Percentiles rank a stretch among this genome's conserved stretches.
phyloP scores from a whole-genome alignment of 1,140 invertebrate genomes.

The Drosophila pallidifrons region DNA sequence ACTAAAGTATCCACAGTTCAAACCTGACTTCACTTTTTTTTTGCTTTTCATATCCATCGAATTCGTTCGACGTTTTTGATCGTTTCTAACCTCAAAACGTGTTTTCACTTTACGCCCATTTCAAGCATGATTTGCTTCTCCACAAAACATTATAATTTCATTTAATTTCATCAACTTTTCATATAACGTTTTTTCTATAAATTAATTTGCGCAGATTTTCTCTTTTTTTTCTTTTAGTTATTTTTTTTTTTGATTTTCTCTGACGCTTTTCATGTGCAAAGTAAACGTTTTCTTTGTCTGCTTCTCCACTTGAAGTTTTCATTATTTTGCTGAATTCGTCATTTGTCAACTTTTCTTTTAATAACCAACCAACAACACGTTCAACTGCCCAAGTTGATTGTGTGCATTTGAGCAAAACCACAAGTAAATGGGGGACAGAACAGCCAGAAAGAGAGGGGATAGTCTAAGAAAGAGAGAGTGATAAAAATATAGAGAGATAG shows the following conservation, averaged over 20 bases:
- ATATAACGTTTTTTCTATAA: conserved; percentile 29
- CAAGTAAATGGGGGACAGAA: conserved; percentile 16
- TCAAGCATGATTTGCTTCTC: conserved; percentile 53
- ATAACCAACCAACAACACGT: conserved; percentile 39
- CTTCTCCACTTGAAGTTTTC: conserved; percentile 36
- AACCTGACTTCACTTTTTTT: neutral
- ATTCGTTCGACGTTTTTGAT: conserved; percentile 8
- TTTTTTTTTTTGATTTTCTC: conserved; percentile 11
- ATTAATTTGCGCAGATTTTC: conserved; percentile 63
- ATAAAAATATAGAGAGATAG: neutral
- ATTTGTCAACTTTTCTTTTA: conserved; percentile 52
- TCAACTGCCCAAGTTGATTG: conserved; percentile 38
- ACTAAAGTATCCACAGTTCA: neutral
- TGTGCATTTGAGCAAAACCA: conserved; percentile 41
- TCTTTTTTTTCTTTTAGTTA: conserved; percentile 51
- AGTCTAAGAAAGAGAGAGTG: neutral
- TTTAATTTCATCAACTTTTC: conserved; percentile 47
- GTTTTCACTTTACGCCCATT: conserved; percentile 35
- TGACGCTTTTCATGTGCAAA: conserved; percentile 29
- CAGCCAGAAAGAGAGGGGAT: no score
- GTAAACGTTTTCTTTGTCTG: conserved; percentile 38
- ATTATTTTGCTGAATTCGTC: conserved; percentile 33
- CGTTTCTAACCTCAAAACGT: conserved; percentile 14
- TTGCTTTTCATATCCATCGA: neutral
- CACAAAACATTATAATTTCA: conserved; percentile 22